Base-by-base conservation (phyloP, 2,113 vertebrate genomes). In the Scolopax mira region DNA sequence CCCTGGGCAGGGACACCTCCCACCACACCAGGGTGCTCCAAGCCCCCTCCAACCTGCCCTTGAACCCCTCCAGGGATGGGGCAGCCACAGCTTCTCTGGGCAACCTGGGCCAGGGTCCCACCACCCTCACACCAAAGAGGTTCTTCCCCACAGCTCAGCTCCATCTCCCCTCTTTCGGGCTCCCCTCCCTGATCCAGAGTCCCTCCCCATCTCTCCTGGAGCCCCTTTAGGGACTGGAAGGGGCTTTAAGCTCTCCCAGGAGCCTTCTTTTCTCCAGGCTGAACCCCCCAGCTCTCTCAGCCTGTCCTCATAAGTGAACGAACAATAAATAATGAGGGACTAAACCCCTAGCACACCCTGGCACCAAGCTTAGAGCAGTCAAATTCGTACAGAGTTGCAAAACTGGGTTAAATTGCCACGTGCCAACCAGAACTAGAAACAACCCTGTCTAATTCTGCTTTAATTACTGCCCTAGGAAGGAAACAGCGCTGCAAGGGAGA, bases 341-440 rank as follows among this genome's bases (percentile, higher is more conserved):
- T 7, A 6, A 52, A 12, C 55, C 44, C 5, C 0, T 8, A 24
- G 57, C 28, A 2, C 19, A 0, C 2, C 5, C 86, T 7, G 3
- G 35, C 31, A 22, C n/a, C 28, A 2, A 52, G 8, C n/a, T 42
- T 16, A 5, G 4, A 16, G 21, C 17, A 1, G 1, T 18, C 6
- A 2, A 0, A 5, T 49, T 18, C 3, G 7, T 6, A 3, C 10
- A 1, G 28, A 8, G 17, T 1, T 4, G 17, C 1, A 7, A 2
- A 7, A 27, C 46, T 18, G 33, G 2, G 2, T 16, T 17, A 7
- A 21, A 3, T 2, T 16, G 33, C 52, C 18, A 0, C 3, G 1
- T 1, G 18, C 6, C 44, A 5, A 8, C 13, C 4, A 24, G n/a
- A 23, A 23, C 27, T 17, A 27, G 24, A 28, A 41, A 2, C 4